Evolutionary conservation across 2,888 invertebrate genomes (phyloP), one percentile per base, ranked within the genome.

Genomic region (Corbicula japonica): DNA sequence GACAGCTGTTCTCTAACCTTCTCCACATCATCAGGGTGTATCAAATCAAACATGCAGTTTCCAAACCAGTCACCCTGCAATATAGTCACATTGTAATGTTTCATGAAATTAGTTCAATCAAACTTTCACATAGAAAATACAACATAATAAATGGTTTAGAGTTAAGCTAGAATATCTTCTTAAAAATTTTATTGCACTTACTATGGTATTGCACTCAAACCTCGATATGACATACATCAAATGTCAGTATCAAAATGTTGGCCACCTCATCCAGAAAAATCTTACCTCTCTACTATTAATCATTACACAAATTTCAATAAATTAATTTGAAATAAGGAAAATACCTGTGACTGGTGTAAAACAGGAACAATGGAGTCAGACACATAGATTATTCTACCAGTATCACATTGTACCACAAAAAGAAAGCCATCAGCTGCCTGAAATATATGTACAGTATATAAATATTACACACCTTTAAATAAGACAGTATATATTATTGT

Each of bases 311-410:
- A n/a, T n/a, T n/a, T n/a, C n/a, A n/a, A n/a, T n/a, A n/a, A n/a
- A n/a, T n/a, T n/a, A n/a, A n/a, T 26, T 23, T 21, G 41, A 10
- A 12, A 15, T 41, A 15, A 41, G 32, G 18, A 5, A 30, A 58
- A 71, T 93, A 96, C 96, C 95, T 98, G 99, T 34, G 98, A 96
- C 92, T 98, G 98, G 94, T 99, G 98, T 72, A 99, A 95, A 60
- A 99, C 99, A 23, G 99, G 99, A 69, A 98, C 97, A 90, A 99
- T 97, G 48, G 99, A 99, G 95, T 99, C 99, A 62, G 99, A 98
- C 63, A 99, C 99, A 93, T 99, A 99, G 91, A 99, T 98, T 81
- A 99, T 96, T 89, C 98, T 95, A 3, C 99, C 99, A 15, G 97
- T 97, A 94, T 99, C 99, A 94, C 99, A 99, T 91, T 98, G 98